Base-by-base conservation (phyloP, 1,140 invertebrate genomes). In the Brachionus koreanus region DNA sequence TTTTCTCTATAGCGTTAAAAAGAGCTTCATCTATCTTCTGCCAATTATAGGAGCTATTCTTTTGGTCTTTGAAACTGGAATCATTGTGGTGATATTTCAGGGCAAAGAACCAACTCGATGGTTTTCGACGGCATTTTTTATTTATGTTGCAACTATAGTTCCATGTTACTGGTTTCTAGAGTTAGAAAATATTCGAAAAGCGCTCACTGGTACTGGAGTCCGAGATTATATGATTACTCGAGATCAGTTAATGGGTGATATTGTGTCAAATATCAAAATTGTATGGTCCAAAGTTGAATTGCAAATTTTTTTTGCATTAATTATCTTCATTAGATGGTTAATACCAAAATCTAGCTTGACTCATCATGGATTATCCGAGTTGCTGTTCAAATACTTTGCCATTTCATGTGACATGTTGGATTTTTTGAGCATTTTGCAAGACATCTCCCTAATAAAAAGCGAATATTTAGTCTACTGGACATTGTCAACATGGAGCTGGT, bases 331-430 rank as follows among this genome's bases (percentile, higher is more conserved):
- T n/a, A 57, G 76, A 79, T 79, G 76, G 76, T 23, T 79, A 19
- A 79, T 79, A 5, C 76, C 76, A 3, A 79, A 79, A 16, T 79
- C 76, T 4, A 25, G 12, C 25, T 61, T 79, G 12, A 79, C 49
- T 6, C 76, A 33, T 13, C 49, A 79, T n/a, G 76, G 76, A 23
- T 35, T 79, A 7, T 57, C 76, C 12, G 76, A 79, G 12, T 37
- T 79, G 39, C 61, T 79, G 49, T 79, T 79, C n/a, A 79, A 79
- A 25, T 79, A 79, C 37, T 79, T 79, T 42, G 76, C 76, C 16
- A 65, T 79, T 25, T 79, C 76, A 6, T 79, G 76, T 42, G 76
- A 79, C 29, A 79, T 79, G 76, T 43, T 79, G n/a, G 76, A 79
- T 23, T 79, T 79, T 43, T 57, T 79, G 49, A 33, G 19, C 5